Percentiles rank a stretch among this genome's conserved stretches.
Evolutionary conservation across 1,140 invertebrate species (phyloP).

Genomic region (Drosophila ironensis): DNA sequence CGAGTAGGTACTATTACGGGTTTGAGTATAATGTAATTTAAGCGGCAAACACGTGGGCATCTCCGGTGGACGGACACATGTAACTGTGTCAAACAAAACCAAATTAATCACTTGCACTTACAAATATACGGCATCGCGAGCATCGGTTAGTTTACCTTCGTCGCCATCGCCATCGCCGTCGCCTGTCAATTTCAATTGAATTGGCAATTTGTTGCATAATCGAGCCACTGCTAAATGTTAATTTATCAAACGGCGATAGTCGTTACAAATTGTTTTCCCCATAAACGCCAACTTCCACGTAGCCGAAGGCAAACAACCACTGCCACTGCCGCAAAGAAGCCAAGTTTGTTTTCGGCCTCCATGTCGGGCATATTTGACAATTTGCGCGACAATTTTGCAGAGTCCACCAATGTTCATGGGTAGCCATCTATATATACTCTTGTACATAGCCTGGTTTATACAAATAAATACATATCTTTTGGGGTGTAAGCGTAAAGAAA

Average conservation of each 20-base stretch:
- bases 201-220: constrained; percentile 79
- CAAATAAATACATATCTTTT: no score
- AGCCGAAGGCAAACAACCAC: no score
- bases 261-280: constrained; percentile 75
- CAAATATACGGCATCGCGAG: constrained; percentile 37
- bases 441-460: no score
- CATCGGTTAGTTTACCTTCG: not conserved
- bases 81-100: constrained; percentile 62
- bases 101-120: constrained; percentile 69
- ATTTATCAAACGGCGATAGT: constrained; percentile 75
- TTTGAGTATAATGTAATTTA: no score
- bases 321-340: constrained; percentile 7
- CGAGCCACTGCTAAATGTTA: constrained; percentile 72
- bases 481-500: no score
- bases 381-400: constrained; percentile 10
- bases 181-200: constrained; percentile 75
- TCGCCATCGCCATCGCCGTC: constrained; percentile 1
- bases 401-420: not conserved
- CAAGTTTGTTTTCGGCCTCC: constrained; percentile 17
- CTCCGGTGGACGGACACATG: not conserved
- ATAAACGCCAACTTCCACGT: constrained; percentile 39
- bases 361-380: constrained; percentile 29
- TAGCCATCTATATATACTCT: no score
- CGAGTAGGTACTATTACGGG: no score
- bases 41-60: not conserved